Evolutionary conservation across 2,888 invertebrate species (phyloP).

Genomic region (Drosophila fungiperda): DNA sequence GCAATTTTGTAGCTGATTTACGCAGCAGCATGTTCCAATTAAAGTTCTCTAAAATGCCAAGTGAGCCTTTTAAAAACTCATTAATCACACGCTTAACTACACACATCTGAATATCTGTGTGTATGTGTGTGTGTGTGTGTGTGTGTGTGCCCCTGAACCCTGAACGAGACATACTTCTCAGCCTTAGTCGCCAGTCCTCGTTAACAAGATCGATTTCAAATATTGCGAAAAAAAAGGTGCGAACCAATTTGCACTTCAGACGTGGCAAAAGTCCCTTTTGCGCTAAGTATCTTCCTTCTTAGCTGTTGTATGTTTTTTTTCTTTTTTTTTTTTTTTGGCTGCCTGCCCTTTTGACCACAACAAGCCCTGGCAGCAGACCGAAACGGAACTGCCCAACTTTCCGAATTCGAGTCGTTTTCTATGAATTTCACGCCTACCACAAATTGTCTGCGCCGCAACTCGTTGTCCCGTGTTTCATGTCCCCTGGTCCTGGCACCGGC

Average conservation of each 20-base stretch:
- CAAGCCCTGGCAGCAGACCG: conserved; percentile 29
- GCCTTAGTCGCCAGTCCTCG: conserved; percentile 25
- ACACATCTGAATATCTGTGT: background rate
- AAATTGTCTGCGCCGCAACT: conserved; percentile 36
- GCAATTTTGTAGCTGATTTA: conserved; percentile 83
- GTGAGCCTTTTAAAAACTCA: conserved; percentile 84
- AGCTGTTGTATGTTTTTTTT: background rate
- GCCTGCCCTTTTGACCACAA: conserved; percentile 30
- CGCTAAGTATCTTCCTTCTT: conserved; percentile 14
- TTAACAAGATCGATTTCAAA: conserved; percentile 78
- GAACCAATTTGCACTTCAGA: conserved; percentile 81
- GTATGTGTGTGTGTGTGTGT: background rate
- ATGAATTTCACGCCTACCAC: conserved; percentile 77
- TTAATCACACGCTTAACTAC: conserved; percentile 84
- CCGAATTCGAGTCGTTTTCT: conserved; percentile 58
- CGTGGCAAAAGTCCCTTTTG: conserved; percentile 64
- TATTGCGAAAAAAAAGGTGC: conserved; percentile 74
- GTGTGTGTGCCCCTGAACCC: conserved; percentile 38
- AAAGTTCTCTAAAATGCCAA: conserved; percentile 77
- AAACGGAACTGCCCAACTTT: conserved; percentile 22
- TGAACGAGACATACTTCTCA: conserved; percentile 21
- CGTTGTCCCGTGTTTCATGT: conserved; percentile 12
- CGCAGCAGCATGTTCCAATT: conserved; percentile 83
- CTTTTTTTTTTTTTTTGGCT: background rate
- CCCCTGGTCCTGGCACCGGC: conserved; percentile 40